A percentile compares a stretch with the other conserved stretches of the same genome.
phyloP scores from a whole-genome alignment of 2,113 vertebrate species.

The Damaliscus lunatus region DNA sequence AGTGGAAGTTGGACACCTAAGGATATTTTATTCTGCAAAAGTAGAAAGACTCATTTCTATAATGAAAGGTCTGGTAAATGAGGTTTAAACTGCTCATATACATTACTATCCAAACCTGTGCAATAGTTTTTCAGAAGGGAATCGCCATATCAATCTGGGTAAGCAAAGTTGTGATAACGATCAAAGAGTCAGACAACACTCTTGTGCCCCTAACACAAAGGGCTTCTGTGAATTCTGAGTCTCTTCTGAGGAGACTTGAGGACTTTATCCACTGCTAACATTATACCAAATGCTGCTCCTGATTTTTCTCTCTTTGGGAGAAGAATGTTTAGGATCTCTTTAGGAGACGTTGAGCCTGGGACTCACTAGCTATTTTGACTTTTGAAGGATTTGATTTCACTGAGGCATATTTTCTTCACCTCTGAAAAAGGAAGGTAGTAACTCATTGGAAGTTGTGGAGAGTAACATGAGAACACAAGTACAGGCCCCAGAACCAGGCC shows the following conservation, averaged over 20 bases:
- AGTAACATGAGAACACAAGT: neutral
- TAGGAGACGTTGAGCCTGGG: neutral
- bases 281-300: neutral
- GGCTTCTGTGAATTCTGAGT: neutral
- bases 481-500: neutral
- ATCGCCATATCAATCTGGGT: neutral
- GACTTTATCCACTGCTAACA: neutral
- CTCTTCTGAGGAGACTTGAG: neutral
- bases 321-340: neutral
- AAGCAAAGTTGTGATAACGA: neutral
- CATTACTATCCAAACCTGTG: neutral
- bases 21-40: neutral
- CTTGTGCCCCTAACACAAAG: neutral
- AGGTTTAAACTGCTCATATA: neutral
- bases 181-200: neutral
- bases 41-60: neutral
- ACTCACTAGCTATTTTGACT: neutral
- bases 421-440: neutral
- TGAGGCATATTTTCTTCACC: neutral
- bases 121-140: neutral
- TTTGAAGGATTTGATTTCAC: neutral
- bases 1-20: neutral
- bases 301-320: neutral
- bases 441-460: neutral
- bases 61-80: neutral